phyloP scores from a whole-genome alignment of 2,888 invertebrate genomes.

The Lithophane ornitopus region DNA sequence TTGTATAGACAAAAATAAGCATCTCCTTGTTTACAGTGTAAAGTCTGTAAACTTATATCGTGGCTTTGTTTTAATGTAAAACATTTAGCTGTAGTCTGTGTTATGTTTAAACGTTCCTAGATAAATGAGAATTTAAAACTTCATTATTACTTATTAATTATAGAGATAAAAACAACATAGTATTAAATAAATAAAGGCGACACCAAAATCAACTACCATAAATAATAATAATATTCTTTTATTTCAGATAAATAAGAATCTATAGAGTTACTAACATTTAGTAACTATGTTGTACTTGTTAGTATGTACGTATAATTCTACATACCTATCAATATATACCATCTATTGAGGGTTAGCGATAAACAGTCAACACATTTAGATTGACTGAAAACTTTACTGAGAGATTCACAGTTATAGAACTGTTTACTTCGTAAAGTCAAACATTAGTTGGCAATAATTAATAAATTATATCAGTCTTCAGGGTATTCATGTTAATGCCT shows the following conservation, averaged over 20 bases:
- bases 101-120: not conserved
- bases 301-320: no score
- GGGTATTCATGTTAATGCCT: constrained; percentile 26
- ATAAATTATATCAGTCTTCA: constrained; percentile 25
- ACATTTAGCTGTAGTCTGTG: not conserved
- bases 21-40: constrained; percentile 13
- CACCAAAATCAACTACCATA: not conserved
- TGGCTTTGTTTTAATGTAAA: not conserved
- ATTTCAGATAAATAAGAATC: no score
- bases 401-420: constrained; percentile 2
- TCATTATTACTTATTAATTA: no score
- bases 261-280: no score
- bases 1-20: constrained; percentile 21
- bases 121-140: constrained; percentile 8
- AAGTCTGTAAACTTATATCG: constrained; percentile 11
- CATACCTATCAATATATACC: no score
- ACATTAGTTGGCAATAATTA: constrained; percentile 28
- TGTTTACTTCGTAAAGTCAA: constrained; percentile 25
- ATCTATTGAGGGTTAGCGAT: not conserved
- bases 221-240: no score
- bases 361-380: constrained; percentile 24
- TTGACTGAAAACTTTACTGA: constrained; percentile 18
- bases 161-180: no score
- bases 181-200: not conserved
- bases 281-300: no score